These are phyloP conservation scores for Eudasyphora cyanicolor DNA, from an alignment of 2,888 invertebrate genomes.

Conservation along the genomic window DNA sequence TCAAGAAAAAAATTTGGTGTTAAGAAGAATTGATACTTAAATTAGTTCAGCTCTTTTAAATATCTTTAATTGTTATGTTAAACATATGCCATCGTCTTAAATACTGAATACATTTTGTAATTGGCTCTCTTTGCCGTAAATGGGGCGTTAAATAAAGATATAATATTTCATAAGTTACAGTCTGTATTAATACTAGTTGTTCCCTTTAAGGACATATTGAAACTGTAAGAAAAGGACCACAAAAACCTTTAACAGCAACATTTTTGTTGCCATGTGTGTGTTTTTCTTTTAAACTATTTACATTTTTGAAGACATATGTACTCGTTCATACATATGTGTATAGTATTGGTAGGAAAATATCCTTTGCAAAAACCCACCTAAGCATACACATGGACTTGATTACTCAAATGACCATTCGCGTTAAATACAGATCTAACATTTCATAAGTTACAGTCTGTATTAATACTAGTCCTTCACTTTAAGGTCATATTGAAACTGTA, in stretches of 20 bases:
- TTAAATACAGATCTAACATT: conserved; percentile 55
- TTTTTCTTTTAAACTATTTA: too few relatives aligned
- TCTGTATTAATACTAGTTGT: conserved; percentile 6
- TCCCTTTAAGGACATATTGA: conserved; percentile 39
- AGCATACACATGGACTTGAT: too few relatives aligned
- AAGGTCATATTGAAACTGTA: conserved; percentile 48
- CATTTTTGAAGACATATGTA: too few relatives aligned
- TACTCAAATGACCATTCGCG: too few relatives aligned
- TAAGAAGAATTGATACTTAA: conserved; percentile 2
- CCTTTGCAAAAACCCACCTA: too few relatives aligned
- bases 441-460: conserved; percentile 8
- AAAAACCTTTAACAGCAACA: conserved; percentile 25
- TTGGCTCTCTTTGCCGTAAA: conserved; percentile 36
- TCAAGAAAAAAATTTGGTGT: too few relatives aligned
- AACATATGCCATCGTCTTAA: conserved; percentile 54
- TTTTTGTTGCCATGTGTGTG: neutral
- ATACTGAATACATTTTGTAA: neutral
- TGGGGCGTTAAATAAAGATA: conserved; percentile 51
- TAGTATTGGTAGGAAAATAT: too few relatives aligned
- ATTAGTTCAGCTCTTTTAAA: conserved; percentile 59
- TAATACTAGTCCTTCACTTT: neutral
- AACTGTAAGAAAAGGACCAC: conserved; percentile 57
- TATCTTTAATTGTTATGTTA: conserved; percentile 54
- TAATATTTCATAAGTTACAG: conserved; percentile 41
- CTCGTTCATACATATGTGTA: too few relatives aligned